Evolutionary conservation across 2,113 vertebrate genomes (phyloP), one percentile per base, ranked within the genome.

Genomic region (Ochotona princeps): DNA sequence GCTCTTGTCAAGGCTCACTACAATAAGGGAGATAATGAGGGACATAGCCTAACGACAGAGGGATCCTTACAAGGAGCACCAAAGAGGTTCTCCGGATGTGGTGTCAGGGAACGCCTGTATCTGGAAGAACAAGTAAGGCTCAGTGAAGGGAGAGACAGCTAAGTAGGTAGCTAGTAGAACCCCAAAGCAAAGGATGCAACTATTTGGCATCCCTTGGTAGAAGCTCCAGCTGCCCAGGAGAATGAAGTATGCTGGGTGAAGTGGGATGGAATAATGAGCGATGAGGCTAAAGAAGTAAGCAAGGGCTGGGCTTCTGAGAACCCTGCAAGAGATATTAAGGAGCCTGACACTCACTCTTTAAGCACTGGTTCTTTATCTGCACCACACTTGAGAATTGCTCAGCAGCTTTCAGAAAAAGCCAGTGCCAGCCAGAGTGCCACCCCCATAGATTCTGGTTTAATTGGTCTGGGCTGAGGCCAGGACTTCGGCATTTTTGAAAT

Each of bases 401-500:
- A 49, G 73, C 44, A 79, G 81, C 73, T 93, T 88, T 91, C 26
- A 84, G 4, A 88, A 63, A 23, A 35, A n/a, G 13, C 85, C 54
- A 47, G 0, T 20, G 51, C 51, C 9, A 83, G 60, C 9, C 44
- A 35, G 32, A 89, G 74, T 89, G 95, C 49, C 26, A 84, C 49
- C 75, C 32, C 44, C 21, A 2, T n/a, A 54, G 61, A 66, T 66
- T 66, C 57, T 82, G 81, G 66, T 70, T 89, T 93, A 92, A 81
- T 91, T 92, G 86, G 74, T 49, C 76, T 94, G 87, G 49, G 76
- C 26, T 72, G 63, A 69, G 81, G 73, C 73, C 44, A 70, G 91
- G 81, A 47, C 81, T 38, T 0, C 54, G 74, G 89, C 84, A 93
- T 54, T 95, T 95, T 61, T 93, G 17, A 86, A 73, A 83, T 79